Evolutionary conservation across 1,140 invertebrate species (phyloP).

Genomic region (Neodiprion fabricii): DNA sequence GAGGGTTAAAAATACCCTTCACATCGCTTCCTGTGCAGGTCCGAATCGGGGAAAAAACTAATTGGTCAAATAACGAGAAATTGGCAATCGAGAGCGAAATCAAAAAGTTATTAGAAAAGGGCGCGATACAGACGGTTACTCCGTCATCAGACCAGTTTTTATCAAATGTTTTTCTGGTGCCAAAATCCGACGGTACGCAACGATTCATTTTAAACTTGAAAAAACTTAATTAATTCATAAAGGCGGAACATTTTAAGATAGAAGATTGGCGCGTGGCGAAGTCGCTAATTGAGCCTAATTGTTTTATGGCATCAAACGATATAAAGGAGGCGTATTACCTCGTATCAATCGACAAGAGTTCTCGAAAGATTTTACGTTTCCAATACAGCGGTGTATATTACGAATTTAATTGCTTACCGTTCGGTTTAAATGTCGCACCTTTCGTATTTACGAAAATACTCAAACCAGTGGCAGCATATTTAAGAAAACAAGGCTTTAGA

Average conservation of each 20-base stretch:
- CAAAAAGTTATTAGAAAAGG: background rate
- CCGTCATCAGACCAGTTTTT: slow-evolving; percentile 16
- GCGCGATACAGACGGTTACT: background rate
- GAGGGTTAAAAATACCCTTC: slow-evolving; percentile 15
- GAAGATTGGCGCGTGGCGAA: slow-evolving; percentile 22
- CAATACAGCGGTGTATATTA: slow-evolving; percentile 10
- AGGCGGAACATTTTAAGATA: slow-evolving; percentile 25
- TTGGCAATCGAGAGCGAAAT: slow-evolving; percentile 8
- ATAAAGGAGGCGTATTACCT: slow-evolving; percentile 24
- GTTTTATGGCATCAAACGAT: slow-evolving; percentile 21
- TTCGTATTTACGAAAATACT: slow-evolving; percentile 35
- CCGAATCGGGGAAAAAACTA: background rate
- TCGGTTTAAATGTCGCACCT: slow-evolving; percentile 29
- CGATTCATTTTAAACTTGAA: slow-evolving; percentile 31
- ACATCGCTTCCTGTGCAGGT: background rate
- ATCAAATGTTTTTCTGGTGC: slow-evolving; percentile 21
- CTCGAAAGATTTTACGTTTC: slow-evolving; percentile 21
- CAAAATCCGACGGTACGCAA: slow-evolving; percentile 14
- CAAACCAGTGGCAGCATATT: slow-evolving; percentile 25
- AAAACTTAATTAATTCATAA: slow-evolving; percentile 24
- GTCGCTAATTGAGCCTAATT: slow-evolving; percentile 12
- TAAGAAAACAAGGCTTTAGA: slow-evolving; percentile 4
- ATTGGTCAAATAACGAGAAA: slow-evolving; percentile 15
- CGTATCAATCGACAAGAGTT: slow-evolving; percentile 6
- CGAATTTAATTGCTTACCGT: slow-evolving; percentile 29